phyloP scores from a whole-genome alignment of 2,888 invertebrate species.

The Ectropis crepuscularia region DNA sequence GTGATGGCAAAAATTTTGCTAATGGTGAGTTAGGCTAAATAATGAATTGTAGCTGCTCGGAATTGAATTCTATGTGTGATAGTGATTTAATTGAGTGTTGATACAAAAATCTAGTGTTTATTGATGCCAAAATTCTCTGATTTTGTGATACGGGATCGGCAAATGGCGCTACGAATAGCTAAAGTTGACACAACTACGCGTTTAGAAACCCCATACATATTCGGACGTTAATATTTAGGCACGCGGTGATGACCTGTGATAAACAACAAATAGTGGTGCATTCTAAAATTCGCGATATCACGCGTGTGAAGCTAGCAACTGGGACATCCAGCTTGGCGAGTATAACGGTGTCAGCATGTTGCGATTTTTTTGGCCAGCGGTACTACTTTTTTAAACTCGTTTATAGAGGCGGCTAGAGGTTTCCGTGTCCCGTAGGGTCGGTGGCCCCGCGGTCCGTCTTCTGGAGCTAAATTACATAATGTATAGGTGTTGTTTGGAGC shows the following conservation, averaged over 20 bases:
- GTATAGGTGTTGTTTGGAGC: slow-evolving; percentile 80
- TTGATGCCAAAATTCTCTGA: slow-evolving; percentile 74
- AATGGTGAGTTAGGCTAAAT: slow-evolving; percentile 89
- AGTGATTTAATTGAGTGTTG: slow-evolving; percentile 73
- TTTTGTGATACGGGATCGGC: slow-evolving; percentile 81
- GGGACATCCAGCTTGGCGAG: slow-evolving; percentile 85
- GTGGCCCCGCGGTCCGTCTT: slow-evolving; percentile 80
- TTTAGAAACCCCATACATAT: slow-evolving; percentile 78
- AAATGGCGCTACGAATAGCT: slow-evolving; percentile 85
- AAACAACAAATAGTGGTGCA: slow-evolving; percentile 77
- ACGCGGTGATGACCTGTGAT: slow-evolving; percentile 75
- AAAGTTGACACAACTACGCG: slow-evolving; percentile 85
- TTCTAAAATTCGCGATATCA: slow-evolving; percentile 72
- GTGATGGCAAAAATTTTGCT: slow-evolving; percentile 91
- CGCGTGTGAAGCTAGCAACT: slow-evolving; percentile 79
- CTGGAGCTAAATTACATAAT: slow-evolving; percentile 85
- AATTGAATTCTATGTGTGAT: slow-evolving; percentile 70
- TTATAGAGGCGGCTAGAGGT: slow-evolving; percentile 84
- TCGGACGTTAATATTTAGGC: slow-evolving; percentile 71
- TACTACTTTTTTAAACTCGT: slow-evolving; percentile 86
- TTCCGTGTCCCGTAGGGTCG: slow-evolving; percentile 85
- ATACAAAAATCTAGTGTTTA: slow-evolving; percentile 73
- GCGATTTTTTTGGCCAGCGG: slow-evolving; percentile 86
- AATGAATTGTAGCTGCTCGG: slow-evolving; percentile 69
- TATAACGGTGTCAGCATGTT: slow-evolving; percentile 86